Percentiles rank a stretch among this genome's conserved stretches.
These are phyloP conservation scores for Tridacna gigas DNA, from an alignment of 2,888 invertebrate species.

Conservation along the genomic window DNA sequence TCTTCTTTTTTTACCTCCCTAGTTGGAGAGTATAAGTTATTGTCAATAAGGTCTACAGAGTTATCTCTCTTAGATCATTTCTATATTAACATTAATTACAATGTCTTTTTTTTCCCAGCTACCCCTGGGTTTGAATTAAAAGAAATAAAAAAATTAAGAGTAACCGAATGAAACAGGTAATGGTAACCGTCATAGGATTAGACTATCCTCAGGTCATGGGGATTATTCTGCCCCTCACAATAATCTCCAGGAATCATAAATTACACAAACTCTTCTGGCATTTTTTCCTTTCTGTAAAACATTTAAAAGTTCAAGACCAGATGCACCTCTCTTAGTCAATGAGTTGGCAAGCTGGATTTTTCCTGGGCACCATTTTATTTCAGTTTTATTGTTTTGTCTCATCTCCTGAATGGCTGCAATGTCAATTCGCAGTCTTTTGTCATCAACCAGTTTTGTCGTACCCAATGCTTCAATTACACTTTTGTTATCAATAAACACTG, in stretches of 20 bases:
- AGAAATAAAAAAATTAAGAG: too few relatives aligned
- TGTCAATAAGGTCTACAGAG: too few relatives aligned
- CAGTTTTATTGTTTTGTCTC: slow-evolving; percentile 17
- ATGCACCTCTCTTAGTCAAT: slow-evolving; percentile 44
- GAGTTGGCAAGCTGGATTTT: slow-evolving; percentile 34
- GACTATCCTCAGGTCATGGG: background rate
- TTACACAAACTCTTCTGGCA: slow-evolving; percentile 20
- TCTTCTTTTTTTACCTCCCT: too few relatives aligned
- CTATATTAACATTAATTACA: too few relatives aligned
- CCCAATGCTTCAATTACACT: slow-evolving; percentile 48
- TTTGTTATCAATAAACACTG: slow-evolving; percentile 40
- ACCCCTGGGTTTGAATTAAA: too few relatives aligned
- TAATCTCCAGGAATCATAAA: background rate
- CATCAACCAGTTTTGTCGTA: slow-evolving; percentile 55
- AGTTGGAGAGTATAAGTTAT: too few relatives aligned
- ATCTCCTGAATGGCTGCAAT: slow-evolving; percentile 46
- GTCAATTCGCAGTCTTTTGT: slow-evolving; percentile 48
- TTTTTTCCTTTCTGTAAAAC: slow-evolving; percentile 46
- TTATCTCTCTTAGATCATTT: too few relatives aligned
- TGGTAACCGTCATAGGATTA: background rate
- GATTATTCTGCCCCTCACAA: background rate
- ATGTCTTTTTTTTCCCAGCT: too few relatives aligned
- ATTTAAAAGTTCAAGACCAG: slow-evolving; percentile 20
- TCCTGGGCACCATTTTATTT: slow-evolving; percentile 40
- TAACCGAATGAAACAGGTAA: too few relatives aligned